phyloP scores from a whole-genome alignment of 2,113 vertebrate species.

The Cyanistes caeruleus region DNA sequence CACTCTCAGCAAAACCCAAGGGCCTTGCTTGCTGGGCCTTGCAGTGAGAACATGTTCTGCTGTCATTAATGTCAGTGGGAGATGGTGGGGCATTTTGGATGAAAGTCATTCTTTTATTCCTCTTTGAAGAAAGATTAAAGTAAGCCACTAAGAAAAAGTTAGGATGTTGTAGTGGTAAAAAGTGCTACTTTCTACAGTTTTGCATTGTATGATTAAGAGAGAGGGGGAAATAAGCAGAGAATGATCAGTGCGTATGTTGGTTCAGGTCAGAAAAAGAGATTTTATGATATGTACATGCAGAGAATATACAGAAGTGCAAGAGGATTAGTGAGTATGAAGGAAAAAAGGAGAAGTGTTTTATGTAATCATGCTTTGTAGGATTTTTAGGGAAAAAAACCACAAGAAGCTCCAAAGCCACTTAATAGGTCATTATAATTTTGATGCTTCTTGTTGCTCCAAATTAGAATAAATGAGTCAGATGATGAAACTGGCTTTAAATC shows the following conservation, averaged over 20 bases:
- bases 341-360: not conserved
- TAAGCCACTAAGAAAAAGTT: not conserved
- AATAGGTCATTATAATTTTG: not conserved
- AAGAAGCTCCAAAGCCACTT: not conserved
- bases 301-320: not conserved
- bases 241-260: not conserved
- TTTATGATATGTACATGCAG: not conserved
- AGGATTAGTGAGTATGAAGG: not conserved
- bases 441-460: not conserved
- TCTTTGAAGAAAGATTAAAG: not conserved
- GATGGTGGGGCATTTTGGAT: not conserved
- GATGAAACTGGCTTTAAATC: not conserved
- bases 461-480: not conserved
- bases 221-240: not conserved
- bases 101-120: not conserved
- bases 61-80: not conserved
- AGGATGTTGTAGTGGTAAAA: not conserved
- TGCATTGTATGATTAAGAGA: not conserved
- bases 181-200: not conserved
- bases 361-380: not conserved
- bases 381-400: not conserved
- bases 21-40: accelerated
- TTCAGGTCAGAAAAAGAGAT: not conserved
- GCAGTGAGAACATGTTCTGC: not conserved
- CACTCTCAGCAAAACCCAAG: not conserved